These are phyloP conservation scores for Cheilosia variabilis DNA, from an alignment of 2,888 invertebrate species.

Conservation along the genomic window DNA sequence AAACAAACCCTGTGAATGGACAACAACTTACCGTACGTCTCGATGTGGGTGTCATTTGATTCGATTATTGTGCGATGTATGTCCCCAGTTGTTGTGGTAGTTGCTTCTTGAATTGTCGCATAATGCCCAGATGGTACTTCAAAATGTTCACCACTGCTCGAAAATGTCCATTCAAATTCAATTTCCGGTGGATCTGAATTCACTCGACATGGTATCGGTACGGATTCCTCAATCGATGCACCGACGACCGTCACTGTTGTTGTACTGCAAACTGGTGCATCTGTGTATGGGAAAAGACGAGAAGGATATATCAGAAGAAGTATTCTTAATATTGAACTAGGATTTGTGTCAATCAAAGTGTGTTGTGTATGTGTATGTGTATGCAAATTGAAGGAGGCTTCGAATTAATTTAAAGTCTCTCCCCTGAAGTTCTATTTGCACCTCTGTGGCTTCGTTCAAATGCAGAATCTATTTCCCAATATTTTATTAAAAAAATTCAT, in stretches of 20 bases:
- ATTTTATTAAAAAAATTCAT: too few relatives aligned
- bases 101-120: constrained; percentile 86
- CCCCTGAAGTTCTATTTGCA: too few relatives aligned
- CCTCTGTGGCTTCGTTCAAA: too few relatives aligned
- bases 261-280: constrained; percentile 92
- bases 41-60: constrained; percentile 83
- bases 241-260: constrained; percentile 91
- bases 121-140: constrained; percentile 88
- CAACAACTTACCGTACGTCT: constrained; percentile 82
- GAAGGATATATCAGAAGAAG: constrained; percentile 15
- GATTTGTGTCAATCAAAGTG: constrained; percentile 17
- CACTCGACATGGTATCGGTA: constrained; percentile 93
- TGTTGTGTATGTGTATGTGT: background rate
- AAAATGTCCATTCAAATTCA: constrained; percentile 95
- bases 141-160: constrained; percentile 93
- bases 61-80: constrained; percentile 83
- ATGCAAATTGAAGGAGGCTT: constrained; percentile 2
- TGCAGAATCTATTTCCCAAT: too few relatives aligned
- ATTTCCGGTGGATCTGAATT: constrained; percentile 94
- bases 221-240: constrained; percentile 92
- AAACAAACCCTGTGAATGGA: background rate
- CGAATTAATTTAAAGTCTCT: too few relatives aligned
- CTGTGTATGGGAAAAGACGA: constrained; percentile 84
- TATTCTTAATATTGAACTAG: constrained; percentile 35
- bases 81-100: constrained; percentile 82